Base-by-base conservation (phyloP, 2,113 vertebrate species). In the Dipodomys stephensi region DNA sequence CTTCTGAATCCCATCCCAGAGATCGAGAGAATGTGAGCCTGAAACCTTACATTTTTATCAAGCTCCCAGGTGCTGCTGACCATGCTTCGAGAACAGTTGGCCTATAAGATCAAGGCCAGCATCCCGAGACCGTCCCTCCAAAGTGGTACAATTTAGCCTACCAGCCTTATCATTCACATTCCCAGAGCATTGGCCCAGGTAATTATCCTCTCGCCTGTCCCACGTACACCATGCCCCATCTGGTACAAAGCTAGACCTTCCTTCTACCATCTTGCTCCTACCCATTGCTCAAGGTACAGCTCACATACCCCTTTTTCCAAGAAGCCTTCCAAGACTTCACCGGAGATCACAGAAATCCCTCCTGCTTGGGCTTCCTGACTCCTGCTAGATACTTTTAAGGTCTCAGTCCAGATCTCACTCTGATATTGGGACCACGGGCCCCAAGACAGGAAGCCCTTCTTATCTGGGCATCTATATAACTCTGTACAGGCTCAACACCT, bases 131-230 rank as follows among this genome's bases (percentile, higher is more conserved):
- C 72, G 84, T 18, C 60, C 20, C 69, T 94, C 30, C 19, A 88
- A 77, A 78, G 27, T 23, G 71, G 49, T 4, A 19, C 81, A 9
- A 0, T 7, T 80, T 74, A 82, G 27, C 68, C 39, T 62, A 11
- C 28, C 72, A 84, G 86, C 8, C 32, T 69, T 23, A 27, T 9
- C 30, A 28, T 15, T n/a, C 25, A 53, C 62, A 65, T 77, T 22
- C 44, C 20, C 77, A 74, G 16, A 0, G 2, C 28, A 69, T 44
- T 19, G 4, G 1, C 22, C 71, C 79, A 60, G 72, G 27, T 6
- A n/a, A 30, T 0, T 2, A 23, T 62, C 4, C 10, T 9, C 18
- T 15, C 13, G n/a, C 67, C 25, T 11, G 2, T 25, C 44, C n/a
- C 10, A 15, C 11, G 27, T 28, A 27, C 46, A 60, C 65, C 46